These are phyloP conservation scores for Adelges cooleyi DNA, from an alignment of 1,140 invertebrate species.

Conservation along the genomic window DNA sequence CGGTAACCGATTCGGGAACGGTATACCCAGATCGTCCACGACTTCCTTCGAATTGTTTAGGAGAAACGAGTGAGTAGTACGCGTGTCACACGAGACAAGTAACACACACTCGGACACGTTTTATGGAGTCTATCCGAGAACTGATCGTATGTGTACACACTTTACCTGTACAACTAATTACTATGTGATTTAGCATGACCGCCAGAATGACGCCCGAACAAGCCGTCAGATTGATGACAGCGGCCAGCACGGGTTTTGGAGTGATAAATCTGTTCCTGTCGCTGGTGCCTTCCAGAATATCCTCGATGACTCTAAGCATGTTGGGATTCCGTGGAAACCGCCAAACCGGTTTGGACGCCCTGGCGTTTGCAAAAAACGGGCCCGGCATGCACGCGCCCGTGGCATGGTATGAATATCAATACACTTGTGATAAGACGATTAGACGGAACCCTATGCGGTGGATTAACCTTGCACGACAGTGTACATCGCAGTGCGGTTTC, in stretches of 20 bases:
- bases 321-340: constrained; percentile 13
- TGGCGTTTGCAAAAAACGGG: constrained; percentile 11
- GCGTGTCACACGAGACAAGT: no score
- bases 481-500: no score
- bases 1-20: neutral
- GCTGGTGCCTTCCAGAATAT: neutral
- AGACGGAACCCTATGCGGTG: no score
- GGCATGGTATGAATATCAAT: constrained; percentile 1
- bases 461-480: no score
- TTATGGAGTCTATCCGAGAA: no score
- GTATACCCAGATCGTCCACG: constrained; percentile 11
- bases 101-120: no score
- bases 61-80: no score
- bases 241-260: constrained; percentile 1
- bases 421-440: no score
- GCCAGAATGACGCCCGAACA: neutral
- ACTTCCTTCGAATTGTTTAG: constrained; percentile 5
- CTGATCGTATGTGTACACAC: no score
- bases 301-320: neutral
- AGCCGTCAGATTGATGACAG: constrained; percentile 5
- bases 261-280: neutral
- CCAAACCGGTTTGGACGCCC: constrained; percentile 2
- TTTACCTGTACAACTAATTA: no score
- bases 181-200: no score
- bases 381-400: constrained; percentile 11